Conservation (phyloP, 2,797 vertebrate species). For the Babyrousa celebensis region DNA sequence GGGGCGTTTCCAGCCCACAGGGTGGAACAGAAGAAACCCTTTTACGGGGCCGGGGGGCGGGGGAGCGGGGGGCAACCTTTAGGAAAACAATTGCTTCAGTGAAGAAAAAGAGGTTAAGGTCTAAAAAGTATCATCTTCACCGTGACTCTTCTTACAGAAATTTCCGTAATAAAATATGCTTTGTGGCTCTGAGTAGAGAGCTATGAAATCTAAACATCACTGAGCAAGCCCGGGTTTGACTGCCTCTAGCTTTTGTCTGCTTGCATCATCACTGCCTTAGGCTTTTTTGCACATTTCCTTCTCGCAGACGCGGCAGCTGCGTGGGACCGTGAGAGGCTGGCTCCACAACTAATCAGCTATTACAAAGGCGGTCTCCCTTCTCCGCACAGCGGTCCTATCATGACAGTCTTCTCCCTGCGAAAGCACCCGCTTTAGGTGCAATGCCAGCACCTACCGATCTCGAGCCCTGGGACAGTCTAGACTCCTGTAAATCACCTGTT, state of each 20-base stretch:
- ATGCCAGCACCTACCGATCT: not conserved
- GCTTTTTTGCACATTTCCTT: not conserved
- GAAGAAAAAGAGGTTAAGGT: constrained; percentile 23
- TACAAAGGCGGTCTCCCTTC: constrained; percentile 32
- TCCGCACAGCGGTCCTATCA: not conserved
- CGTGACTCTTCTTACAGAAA: constrained; percentile 62
- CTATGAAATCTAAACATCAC: constrained; percentile 30
- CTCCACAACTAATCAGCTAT: not conserved
- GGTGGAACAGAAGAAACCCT: not conserved
- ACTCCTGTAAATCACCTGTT: not conserved
- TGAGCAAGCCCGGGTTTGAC: not conserved
- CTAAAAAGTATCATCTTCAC: not conserved
- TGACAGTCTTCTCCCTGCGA: not conserved
- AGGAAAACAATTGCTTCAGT: constrained; percentile 39
- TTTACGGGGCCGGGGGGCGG: not conserved
- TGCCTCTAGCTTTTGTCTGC: not conserved
- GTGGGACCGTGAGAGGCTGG: not conserved
- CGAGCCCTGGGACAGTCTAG: not conserved
- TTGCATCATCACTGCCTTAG: not conserved
- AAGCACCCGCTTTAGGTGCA: not conserved
- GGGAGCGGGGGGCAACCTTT: not conserved
- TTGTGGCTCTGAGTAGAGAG: not conserved
- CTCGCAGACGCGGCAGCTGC: not conserved
- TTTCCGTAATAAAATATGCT: constrained; percentile 51
- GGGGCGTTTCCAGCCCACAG: not conserved